phyloP scores from a whole-genome alignment of 2,797 vertebrate genomes.

The Tolypeutes matacus region DNA sequence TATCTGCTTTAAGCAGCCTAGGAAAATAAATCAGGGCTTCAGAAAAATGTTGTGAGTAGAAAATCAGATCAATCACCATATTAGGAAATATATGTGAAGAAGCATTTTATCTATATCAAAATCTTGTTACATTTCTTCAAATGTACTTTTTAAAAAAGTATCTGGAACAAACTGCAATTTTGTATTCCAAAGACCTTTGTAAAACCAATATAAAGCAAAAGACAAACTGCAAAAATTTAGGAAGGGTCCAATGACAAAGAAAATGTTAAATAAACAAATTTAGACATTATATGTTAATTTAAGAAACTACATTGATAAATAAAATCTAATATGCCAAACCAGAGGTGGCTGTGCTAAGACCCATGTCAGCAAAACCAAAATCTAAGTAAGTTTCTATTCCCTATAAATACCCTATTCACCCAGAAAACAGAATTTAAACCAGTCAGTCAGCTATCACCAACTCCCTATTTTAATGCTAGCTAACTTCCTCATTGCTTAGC shows the following conservation, averaged over 20 bases:
- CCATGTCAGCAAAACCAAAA: no score
- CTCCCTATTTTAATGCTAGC: no score
- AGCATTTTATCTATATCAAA: background rate
- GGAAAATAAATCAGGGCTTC: background rate
- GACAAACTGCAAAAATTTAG: background rate
- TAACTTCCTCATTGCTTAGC: no score
- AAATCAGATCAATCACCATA: conserved; percentile 43
- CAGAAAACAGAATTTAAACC: no score
- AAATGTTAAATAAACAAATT: background rate
- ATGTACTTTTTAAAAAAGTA: background rate
- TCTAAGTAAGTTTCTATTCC: no score
- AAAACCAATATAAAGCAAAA: background rate
- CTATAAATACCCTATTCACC: no score
- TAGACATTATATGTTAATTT: background rate
- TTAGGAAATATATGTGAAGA: background rate
- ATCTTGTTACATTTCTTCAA: conserved; percentile 37
- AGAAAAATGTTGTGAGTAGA: background rate
- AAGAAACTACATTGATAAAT: background rate
- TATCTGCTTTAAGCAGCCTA: no score
- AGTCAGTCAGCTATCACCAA: no score
- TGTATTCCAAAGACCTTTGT: conserved; percentile 24
- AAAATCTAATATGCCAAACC: no score
- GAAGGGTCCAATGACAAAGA: background rate
- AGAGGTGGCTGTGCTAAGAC: no score
- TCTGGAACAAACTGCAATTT: background rate